Conservation (phyloP, 2,113 vertebrate species). For the Thunnus maccoyii region DNA sequence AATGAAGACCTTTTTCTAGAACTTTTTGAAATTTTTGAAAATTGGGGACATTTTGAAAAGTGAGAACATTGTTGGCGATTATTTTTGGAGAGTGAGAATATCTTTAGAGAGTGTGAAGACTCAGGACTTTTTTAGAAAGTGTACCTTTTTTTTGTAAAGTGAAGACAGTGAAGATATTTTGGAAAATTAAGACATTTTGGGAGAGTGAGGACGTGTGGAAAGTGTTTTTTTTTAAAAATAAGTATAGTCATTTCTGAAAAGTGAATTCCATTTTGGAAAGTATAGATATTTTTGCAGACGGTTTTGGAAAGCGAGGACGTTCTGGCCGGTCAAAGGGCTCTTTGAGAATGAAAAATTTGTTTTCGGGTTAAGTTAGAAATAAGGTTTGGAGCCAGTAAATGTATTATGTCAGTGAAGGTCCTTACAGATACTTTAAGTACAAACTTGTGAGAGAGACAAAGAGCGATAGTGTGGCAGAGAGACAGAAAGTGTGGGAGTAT, state of each 20-base stretch:
- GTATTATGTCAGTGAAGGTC: background rate
- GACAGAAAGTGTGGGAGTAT: constrained; percentile 25
- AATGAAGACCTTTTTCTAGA: too few relatives aligned
- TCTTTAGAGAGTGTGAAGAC: background rate
- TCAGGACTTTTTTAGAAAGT: background rate
- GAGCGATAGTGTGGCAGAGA: background rate
- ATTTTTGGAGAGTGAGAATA: background rate
- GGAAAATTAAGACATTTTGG: too few relatives aligned
- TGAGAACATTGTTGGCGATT: too few relatives aligned
- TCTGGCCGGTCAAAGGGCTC: background rate
- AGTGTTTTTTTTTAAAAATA: too few relatives aligned
- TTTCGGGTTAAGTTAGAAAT: background rate
- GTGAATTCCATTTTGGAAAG: background rate
- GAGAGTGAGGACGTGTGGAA: too few relatives aligned
- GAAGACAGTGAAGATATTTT: background rate
- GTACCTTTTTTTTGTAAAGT: background rate
- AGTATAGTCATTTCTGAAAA: too few relatives aligned
- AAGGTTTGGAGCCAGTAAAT: background rate
- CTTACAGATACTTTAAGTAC: background rate
- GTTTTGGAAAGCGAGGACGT: background rate
- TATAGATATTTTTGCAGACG: too few relatives aligned
- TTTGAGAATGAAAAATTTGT: background rate
- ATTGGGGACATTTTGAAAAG: background rate
- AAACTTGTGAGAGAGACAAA: background rate
- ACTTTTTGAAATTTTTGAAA: too few relatives aligned